Evolutionary conservation across 2,888 invertebrate genomes (phyloP).

Genomic region (Lasioglossum marginatum): DNA sequence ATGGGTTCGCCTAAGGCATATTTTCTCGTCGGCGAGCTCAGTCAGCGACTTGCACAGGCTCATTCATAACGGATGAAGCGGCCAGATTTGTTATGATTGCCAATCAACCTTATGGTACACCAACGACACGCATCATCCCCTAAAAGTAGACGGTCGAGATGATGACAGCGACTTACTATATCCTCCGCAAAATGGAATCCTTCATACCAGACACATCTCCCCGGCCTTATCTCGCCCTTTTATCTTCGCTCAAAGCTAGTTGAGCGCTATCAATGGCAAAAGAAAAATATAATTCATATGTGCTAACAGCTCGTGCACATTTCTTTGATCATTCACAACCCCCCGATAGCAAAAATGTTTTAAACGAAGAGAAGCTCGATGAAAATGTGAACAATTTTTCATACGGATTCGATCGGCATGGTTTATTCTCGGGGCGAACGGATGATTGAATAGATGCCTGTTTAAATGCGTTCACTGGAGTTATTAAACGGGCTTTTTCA

Average conservation of each 20-base stretch:
- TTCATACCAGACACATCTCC: neutral
- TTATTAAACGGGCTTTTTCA: neutral
- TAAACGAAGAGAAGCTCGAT: no score
- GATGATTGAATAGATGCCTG: neutral
- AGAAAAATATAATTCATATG: neutral
- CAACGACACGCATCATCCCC: conserved; percentile 14
- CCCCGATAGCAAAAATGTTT: neutral
- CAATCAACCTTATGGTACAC: conserved; percentile 26
- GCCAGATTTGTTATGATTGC: conserved; percentile 19
- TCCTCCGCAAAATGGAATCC: neutral
- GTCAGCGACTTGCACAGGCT: neutral
- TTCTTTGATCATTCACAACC: neutral
- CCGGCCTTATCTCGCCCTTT: neutral
- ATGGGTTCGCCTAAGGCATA: conserved; percentile 11
- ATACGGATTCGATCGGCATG: neutral
- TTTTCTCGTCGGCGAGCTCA: neutral
- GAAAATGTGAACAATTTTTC: neutral
- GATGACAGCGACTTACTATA: neutral
- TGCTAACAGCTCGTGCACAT: neutral
- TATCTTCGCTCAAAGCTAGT: neutral
- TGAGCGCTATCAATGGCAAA: neutral
- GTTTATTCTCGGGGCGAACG: neutral
- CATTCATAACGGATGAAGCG: conserved; percentile 27
- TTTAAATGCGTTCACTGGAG: neutral
- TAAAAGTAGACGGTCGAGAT: neutral